Percentiles rank a stretch among this genome's conserved stretches.
phyloP scores from a whole-genome alignment of 2,888 invertebrate species.

The Caenorhabditis sulstoni region DNA sequence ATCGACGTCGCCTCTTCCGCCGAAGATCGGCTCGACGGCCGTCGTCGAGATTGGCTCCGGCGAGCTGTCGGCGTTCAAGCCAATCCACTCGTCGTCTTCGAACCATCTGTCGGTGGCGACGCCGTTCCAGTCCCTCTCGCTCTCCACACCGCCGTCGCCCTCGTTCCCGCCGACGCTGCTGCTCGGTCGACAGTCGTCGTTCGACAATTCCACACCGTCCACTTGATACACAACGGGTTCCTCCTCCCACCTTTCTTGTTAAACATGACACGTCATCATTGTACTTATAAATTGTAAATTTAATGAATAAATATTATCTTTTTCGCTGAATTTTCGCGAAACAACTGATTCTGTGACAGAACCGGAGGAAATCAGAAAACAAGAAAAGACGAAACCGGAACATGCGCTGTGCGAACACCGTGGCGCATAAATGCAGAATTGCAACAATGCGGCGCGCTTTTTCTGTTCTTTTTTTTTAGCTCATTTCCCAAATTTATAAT shows the following conservation, averaged over 20 bases:
- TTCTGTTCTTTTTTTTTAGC: too few relatives aligned
- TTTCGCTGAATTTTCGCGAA: too few relatives aligned
- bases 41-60: slow-evolving; percentile 61
- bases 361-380: too few relatives aligned
- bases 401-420: too few relatives aligned
- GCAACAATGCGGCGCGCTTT: too few relatives aligned
- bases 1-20: slow-evolving; percentile 49
- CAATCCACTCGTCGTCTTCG: slow-evolving; percentile 28
- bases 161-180: slow-evolving; percentile 25
- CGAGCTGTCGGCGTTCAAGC: slow-evolving; percentile 65
- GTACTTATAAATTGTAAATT: not conserved
- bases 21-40: slow-evolving; percentile 38
- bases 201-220: slow-evolving; percentile 28
- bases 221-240: too few relatives aligned
- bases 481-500: too few relatives aligned
- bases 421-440: too few relatives aligned
- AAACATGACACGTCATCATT: not conserved
- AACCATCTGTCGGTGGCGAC: slow-evolving; percentile 36
- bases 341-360: too few relatives aligned
- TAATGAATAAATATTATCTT: not conserved
- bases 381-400: too few relatives aligned
- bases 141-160: slow-evolving; percentile 52
- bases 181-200: slow-evolving; percentile 38
- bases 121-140: slow-evolving; percentile 39
- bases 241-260: not conserved